Evolutionary conservation across 2,888 invertebrate species (phyloP).

Genomic region (Rotaria sp.): DNA sequence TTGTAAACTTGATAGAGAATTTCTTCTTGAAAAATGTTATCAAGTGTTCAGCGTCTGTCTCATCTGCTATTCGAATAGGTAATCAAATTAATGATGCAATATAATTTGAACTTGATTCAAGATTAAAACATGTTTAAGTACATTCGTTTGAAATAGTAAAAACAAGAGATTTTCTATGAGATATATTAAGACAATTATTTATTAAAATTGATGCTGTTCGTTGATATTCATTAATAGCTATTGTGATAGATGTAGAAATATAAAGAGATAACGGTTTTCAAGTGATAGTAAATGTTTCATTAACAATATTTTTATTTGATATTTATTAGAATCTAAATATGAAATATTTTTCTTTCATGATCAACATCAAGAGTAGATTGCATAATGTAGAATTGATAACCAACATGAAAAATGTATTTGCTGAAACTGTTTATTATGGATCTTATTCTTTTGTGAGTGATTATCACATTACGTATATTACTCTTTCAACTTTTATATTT

Average conservation of each 20-base stretch:
- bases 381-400: no score
- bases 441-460: no score
- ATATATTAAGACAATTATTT: background rate
- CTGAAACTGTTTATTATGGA: no score
- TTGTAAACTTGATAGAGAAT: background rate
- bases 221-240: background rate
- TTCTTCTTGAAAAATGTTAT: no score
- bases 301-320: background rate
- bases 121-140: background rate
- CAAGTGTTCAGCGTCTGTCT: no score
- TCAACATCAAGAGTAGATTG: no score
- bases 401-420: no score
- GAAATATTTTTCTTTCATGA: no score
- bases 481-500: no score
- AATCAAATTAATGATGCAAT: background rate
- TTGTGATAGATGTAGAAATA: background rate
- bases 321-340: no score
- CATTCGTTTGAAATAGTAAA: background rate
- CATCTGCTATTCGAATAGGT: background rate
- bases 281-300: background rate
- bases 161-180: background rate
- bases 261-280: background rate
- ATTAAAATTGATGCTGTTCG: background rate
- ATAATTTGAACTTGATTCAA: background rate
- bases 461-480: no score